Conservation (phyloP, 2,888 invertebrate species). For the Vandiemenella viatica region DNA sequence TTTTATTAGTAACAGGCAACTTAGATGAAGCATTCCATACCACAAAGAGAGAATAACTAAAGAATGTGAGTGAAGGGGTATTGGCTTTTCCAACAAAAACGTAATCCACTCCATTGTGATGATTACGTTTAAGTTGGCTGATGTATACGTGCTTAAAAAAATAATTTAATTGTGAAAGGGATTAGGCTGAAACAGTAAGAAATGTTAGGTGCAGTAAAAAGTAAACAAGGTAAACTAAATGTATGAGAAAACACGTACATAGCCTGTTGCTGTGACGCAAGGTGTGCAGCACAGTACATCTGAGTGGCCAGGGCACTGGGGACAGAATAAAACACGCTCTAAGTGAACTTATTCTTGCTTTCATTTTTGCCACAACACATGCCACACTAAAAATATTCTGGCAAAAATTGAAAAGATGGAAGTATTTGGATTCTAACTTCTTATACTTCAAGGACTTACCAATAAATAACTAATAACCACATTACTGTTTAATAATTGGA, state of each 20-base stretch:
- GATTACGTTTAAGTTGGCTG: not conserved
- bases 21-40: too few species aligned
- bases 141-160: not conserved
- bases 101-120: not conserved
- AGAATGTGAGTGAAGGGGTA: slow-evolving; percentile 4
- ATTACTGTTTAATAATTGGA: too few species aligned
- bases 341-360: too few species aligned
- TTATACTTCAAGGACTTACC: too few species aligned
- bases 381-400: not conserved
- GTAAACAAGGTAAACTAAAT: slow-evolving; percentile 6
- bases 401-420: too few species aligned
- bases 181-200: not conserved
- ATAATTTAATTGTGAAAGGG: not conserved
- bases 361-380: not conserved
- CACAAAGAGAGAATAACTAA: slow-evolving; percentile 2
- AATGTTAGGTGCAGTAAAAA: not conserved
- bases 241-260: slow-evolving; percentile 51
- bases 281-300: slow-evolving; percentile 86
- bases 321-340: slow-evolving; percentile 31
- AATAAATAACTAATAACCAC: too few species aligned
- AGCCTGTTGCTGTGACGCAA: slow-evolving; percentile 84
- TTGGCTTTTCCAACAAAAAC: not conserved
- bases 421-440: too few species aligned
- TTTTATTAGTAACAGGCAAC: too few species aligned
- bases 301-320: slow-evolving; percentile 93